phyloP scores from a whole-genome alignment of 2,797 vertebrate genomes.

The Pampus argenteus region DNA sequence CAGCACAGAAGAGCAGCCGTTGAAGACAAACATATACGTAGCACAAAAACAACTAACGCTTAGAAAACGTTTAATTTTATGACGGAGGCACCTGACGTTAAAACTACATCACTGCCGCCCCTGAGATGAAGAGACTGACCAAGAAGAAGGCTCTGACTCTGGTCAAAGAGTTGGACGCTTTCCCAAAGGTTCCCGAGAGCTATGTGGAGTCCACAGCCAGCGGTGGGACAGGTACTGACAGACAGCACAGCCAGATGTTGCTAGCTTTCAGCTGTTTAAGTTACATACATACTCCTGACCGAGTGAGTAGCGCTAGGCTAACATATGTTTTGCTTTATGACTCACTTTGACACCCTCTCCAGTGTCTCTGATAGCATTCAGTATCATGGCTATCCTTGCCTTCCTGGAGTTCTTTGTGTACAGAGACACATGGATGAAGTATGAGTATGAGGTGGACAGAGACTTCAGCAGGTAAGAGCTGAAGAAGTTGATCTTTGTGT shows the following conservation, averaged over 20 bases:
- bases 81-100: conserved; percentile 5
- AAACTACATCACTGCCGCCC: background rate
- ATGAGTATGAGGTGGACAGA: conserved; percentile 98
- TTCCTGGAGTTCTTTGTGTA: conserved; percentile 98
- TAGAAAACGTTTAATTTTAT: conserved; percentile 14
- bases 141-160: conserved; percentile 95
- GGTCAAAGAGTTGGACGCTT: conserved; percentile 96
- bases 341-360: conserved; percentile 15
- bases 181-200: conserved; percentile 98
- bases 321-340: background rate
- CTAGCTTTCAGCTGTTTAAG: background rate
- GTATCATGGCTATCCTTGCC: conserved; percentile 91
- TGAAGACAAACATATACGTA: background rate
- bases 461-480: conserved; percentile 92
- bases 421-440: conserved; percentile 97
- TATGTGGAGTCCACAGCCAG: conserved; percentile 95
- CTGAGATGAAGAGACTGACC: conserved; percentile 94
- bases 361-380: conserved; percentile 97
- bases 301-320: too few relatives aligned
- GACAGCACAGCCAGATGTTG: background rate
- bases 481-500: background rate
- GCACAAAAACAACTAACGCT: background rate
- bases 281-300: background rate
- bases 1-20: conserved; percentile 3
- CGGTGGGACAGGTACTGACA: conserved; percentile 91